phyloP scores from a whole-genome alignment of 2,113 vertebrate species.

The Zosterops japonicus region DNA sequence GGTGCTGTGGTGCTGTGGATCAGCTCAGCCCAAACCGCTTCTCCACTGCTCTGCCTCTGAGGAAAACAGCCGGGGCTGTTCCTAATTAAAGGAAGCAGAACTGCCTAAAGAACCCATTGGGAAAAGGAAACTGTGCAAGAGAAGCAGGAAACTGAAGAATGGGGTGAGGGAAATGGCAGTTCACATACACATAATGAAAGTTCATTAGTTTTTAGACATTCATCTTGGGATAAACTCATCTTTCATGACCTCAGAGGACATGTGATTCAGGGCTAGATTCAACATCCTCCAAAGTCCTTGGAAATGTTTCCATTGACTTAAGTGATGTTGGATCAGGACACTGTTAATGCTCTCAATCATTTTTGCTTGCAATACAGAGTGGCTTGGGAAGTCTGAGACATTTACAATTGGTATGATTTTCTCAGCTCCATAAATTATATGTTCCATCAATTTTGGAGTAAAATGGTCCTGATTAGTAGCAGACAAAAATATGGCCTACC shows the following conservation, averaged over 20 bases:
- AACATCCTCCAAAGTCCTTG: background rate
- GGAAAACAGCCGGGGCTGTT: conserved; percentile 22
- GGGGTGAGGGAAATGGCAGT: conserved; percentile 19
- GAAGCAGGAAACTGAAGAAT: conserved; percentile 50
- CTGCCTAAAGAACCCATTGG: conserved; percentile 23
- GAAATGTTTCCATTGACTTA: conserved; percentile 6
- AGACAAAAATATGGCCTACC: background rate
- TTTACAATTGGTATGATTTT: background rate
- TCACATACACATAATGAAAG: background rate
- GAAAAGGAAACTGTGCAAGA: conserved; percentile 38
- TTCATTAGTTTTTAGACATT: conserved; percentile 17
- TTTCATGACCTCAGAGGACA: background rate
- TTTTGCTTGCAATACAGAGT: background rate
- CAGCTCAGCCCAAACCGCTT: background rate
- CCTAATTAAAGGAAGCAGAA: conserved; percentile 47
- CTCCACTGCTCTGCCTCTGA: background rate
- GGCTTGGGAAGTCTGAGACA: background rate
- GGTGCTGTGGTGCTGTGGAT: background rate
- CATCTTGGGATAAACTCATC: background rate
- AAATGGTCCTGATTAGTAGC: background rate
- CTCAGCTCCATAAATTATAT: background rate
- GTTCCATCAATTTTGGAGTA: background rate
- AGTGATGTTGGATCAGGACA: background rate
- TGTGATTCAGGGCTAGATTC: background rate
- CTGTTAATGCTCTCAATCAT: conserved; percentile 5